Base-by-base conservation (phyloP, 2,113 vertebrate species). In the Accipiter cooperii region DNA sequence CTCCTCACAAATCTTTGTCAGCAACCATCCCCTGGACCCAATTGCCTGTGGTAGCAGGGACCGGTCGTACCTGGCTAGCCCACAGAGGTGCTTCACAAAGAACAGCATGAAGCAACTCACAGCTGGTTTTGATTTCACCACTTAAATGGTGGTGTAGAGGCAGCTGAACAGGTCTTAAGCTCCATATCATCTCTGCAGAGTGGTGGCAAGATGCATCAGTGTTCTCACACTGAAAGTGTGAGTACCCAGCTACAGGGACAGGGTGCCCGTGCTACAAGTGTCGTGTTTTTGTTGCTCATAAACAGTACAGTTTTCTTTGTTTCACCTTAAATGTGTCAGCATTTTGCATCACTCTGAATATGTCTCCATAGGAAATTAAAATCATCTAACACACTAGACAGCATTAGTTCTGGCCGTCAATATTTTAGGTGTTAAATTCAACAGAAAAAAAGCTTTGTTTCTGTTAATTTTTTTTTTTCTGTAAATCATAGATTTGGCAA, bases 1-100 rank as follows among this genome's bases (percentile, higher is more conserved):
- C 69, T 96, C 65, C 73, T 97, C 76, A 89, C 57, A 93, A 57
- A 46, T 86, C 42, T 75, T 87, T 76, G 64, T 94, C 74, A 65
- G 77, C 81, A 92, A 78, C n/a, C 2, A 6, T 78, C 10, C 78
- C 61, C 34, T 90, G 42, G 78, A 91, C 80, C 73, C 84, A 91
- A 36, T 97, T 96, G 97, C 93, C 76, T 81, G 75, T 63, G 84
- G 80, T 92, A 90, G 82, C 76, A 58, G 84, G 85, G 70, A 75
- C 71, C 29, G 5, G 89, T 90, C 96, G 64, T 86, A n/a, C 55
- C 34, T 47, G 68, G 29, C 29, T 8, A 33, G 24, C 14, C 63
- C 26, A 7, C 60, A 44, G 55, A 31, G 44, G 57, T 57, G 65
- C 75, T 76, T 75, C 65, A 85, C 82, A 87, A 86, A 85, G 86